These are phyloP conservation scores for Eulemur macaco DNA, from an alignment of 2,113 vertebrate species.

Conservation along the genomic window DNA sequence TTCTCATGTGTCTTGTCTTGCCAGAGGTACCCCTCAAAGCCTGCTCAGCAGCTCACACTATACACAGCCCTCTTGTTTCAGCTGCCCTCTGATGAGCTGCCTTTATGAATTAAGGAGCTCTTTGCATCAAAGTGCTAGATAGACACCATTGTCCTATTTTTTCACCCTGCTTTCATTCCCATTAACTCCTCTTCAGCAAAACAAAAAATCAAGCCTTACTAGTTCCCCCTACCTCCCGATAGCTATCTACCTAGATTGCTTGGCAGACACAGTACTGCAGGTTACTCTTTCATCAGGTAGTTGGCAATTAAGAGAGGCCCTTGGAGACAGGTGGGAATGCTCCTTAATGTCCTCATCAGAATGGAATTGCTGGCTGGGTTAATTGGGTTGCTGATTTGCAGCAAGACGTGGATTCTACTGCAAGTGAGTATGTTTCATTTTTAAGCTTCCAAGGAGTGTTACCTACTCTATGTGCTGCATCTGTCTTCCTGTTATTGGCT, in stretches of 20 bases:
- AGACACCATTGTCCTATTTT: neutral
- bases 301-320: neutral
- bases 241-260: neutral
- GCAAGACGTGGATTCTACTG: neutral
- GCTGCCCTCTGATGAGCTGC: neutral
- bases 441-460: neutral
- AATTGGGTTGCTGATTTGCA: neutral
- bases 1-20: neutral
- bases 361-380: neutral
- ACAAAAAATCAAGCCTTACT: neutral
- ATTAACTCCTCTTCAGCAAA: neutral
- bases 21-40: neutral
- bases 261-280: neutral
- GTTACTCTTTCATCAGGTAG: neutral
- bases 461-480: neutral
- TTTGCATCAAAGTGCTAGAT: neutral
- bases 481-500: neutral
- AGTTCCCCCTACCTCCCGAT: neutral
- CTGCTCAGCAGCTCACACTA: neutral
- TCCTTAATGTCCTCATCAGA: neutral
- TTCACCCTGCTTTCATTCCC: neutral
- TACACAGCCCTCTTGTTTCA: neutral
- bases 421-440: constrained; percentile 36
- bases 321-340: neutral
- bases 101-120: neutral